A percentile compares a stretch with the other conserved stretches of the same genome.
phyloP scores from a whole-genome alignment of 2,113 vertebrate genomes.

The Nycticebus coucang region DNA sequence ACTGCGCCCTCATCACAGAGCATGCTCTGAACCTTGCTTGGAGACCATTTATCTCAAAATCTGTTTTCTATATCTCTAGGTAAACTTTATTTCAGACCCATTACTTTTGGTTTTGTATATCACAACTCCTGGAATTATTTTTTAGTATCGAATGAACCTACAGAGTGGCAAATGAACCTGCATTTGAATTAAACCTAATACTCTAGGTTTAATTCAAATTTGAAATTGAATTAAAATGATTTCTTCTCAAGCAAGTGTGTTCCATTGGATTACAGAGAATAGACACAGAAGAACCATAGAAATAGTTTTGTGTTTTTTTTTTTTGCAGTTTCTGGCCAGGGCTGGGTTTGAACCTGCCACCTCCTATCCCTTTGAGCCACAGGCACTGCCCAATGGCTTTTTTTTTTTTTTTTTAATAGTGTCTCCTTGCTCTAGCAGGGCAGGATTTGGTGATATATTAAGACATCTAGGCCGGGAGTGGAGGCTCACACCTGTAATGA shows the following conservation, averaged over 20 bases:
- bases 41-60: neutral
- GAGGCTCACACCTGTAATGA: too few relatives aligned
- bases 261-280: neutral
- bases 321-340: too few relatives aligned
- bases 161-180: neutral
- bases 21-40: neutral
- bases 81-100: neutral
- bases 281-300: neutral
- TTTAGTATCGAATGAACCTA: neutral
- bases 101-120: neutral
- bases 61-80: neutral
- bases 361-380: too few relatives aligned
- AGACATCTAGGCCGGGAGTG: neutral
- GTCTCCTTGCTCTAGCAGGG: neutral
- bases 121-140: neutral
- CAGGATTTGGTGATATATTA: neutral
- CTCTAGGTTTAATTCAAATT: neutral
- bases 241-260: neutral
- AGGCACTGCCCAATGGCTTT: too few relatives aligned
- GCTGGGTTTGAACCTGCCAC: too few relatives aligned
- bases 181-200: neutral
- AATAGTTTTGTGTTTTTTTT: neutral
- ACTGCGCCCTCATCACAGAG: neutral
- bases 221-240: conserved; percentile 1
- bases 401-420: neutral